Evolutionary conservation across 2,888 invertebrate genomes (phyloP), one percentile per base, ranked within the genome.

Genomic region (Neria commutata): DNA sequence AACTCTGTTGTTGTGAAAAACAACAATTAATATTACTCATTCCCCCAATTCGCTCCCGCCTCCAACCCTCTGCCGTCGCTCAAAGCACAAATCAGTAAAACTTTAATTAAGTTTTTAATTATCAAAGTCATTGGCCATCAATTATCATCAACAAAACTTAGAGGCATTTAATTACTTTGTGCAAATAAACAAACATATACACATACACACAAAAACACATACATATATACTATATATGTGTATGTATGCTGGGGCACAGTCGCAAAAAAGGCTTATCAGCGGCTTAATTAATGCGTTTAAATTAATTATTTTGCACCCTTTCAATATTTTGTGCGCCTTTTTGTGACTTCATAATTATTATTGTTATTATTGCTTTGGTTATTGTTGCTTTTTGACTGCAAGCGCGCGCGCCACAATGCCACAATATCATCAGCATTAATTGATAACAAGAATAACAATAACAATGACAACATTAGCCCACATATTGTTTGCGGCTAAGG

Each of bases 81-180:
- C 8, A 14, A 37, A 4, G 14, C 29, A 42, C 42, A 42, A 42
- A 19, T 42, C 42, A 42, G 21, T 19, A 19, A 42, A 42, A 42
- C 19, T 42, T 42, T 42, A 42, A 42, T 42, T 42, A 42, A 42
- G 42, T 42, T 19, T 42, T 19, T 42, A 17, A 42, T 42, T 6
- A 42, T 42, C 42, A 42, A 42, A 42, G 42, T 42, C 42, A 42
- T 42, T 42, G n/a, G 42, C 42, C 19, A 42, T 42, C n/a, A 37
- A 14, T 42, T 19, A 42, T 42, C 42, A 42, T 5, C 42, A 42
- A 42, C n/a, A n/a, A 4, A 37, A 37, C 6, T 14, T 14, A 6
- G 37, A 14, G 37, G 42, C 17, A 42, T 42, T 42, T 42, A 42
- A 42, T 42, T 17, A 42, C 42, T 42, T 42, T 42, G 37, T 37